These are phyloP conservation scores for Cryptoprocta ferox DNA, from an alignment of 2,797 vertebrate species.

Conservation along the genomic window DNA sequence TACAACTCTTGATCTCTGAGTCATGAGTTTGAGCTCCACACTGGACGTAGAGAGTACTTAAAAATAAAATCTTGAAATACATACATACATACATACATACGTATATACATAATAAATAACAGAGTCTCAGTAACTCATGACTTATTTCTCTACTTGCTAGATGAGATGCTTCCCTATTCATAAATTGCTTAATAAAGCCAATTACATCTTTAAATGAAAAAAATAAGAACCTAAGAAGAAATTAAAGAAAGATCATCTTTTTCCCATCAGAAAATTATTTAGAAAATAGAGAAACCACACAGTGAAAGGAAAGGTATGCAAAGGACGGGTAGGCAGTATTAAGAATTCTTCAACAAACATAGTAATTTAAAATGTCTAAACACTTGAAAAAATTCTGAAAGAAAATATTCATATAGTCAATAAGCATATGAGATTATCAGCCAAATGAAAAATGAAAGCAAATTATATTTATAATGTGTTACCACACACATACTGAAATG, in stretches of 20 bases:
- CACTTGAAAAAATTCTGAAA: not conserved
- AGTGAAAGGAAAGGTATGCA: not conserved
- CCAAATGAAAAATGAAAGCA: not conserved
- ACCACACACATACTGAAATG: not conserved
- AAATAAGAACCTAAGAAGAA: not conserved
- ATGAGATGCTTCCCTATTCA: not conserved
- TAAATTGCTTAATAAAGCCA: not conserved
- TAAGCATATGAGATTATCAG: not conserved
- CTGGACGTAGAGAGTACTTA: too few relatives aligned
- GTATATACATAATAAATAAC: not conserved
- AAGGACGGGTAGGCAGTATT: not conserved
- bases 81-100: too few relatives aligned
- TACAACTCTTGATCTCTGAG: too few relatives aligned
- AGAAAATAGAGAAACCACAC: not conserved
- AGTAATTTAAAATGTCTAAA: not conserved
- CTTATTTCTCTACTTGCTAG: not conserved
- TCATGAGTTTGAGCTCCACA: not conserved
- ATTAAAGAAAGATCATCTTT: not conserved
- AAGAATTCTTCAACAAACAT: not conserved
- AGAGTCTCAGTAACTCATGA: not conserved
- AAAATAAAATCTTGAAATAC: too few relatives aligned
- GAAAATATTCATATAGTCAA: not conserved
- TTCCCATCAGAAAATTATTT: not conserved
- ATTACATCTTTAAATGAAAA: not conserved
- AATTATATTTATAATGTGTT: not conserved